Percentiles rank a stretch among this genome's conserved stretches.
These are phyloP conservation scores for Cossypha dichroa DNA, from an alignment of 2,797 vertebrate genomes.

Conservation along the genomic window DNA sequence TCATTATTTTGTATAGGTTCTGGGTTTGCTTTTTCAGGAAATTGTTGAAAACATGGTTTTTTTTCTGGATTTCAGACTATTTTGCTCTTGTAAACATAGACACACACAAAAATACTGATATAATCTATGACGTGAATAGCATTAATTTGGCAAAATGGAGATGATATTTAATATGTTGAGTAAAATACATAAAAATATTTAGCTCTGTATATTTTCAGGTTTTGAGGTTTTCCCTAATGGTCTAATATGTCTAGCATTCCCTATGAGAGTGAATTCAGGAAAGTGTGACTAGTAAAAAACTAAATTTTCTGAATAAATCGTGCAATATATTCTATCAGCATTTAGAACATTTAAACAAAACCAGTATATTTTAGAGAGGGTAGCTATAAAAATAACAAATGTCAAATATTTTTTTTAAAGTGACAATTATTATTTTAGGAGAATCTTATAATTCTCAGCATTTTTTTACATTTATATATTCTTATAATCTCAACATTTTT, in stretches of 20 bases:
- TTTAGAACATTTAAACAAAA: background rate
- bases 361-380: background rate
- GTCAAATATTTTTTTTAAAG: background rate
- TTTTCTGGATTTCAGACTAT: background rate
- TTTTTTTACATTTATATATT: background rate
- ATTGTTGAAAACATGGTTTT: background rate
- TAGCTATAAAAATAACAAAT: background rate
- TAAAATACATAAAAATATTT: background rate
- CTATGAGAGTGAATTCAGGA: background rate
- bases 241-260: background rate
- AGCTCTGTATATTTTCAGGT: background rate
- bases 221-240: background rate
- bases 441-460: background rate
- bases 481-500: background rate
- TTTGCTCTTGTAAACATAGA: background rate
- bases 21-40: background rate
- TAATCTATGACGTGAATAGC: background rate
- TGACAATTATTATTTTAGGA: background rate
- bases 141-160: background rate
- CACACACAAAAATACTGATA: accelerated
- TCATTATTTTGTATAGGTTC: background rate
- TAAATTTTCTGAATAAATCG: background rate
- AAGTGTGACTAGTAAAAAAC: background rate
- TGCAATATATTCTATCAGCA: background rate
- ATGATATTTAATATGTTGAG: background rate